Percentiles rank a stretch among this genome's conserved stretches.
Evolutionary conservation across 2,113 vertebrate species (phyloP).

Genomic region (Hystrix brachyura): DNA sequence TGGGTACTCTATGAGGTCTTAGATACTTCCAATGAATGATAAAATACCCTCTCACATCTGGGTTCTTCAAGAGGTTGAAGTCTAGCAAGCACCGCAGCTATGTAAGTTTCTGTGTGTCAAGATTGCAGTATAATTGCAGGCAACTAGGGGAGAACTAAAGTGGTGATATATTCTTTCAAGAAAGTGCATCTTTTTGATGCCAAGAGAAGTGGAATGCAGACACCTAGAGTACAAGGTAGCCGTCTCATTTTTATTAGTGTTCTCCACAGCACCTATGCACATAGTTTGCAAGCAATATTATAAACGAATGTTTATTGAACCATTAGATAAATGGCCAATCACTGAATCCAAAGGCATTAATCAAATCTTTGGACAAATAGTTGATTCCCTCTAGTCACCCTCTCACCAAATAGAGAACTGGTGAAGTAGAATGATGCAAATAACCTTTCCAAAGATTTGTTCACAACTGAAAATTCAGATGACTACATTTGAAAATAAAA

Average conservation of each 20-base stretch:
- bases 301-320: neutral
- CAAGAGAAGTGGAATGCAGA: neutral
- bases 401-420: neutral
- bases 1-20: constrained; percentile 4
- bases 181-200: neutral
- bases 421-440: neutral
- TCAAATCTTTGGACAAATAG: neutral
- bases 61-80: constrained; percentile 21
- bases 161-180: neutral
- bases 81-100: constrained; percentile 8
- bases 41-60: constrained; percentile 36
- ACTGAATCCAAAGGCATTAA: neutral
- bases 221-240: neutral
- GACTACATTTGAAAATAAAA: neutral
- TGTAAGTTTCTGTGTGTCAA: constrained; percentile 27
- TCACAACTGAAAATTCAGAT: neutral
- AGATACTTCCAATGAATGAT: neutral
- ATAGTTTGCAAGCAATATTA: neutral
- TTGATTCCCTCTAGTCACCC: neutral
- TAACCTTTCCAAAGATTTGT: neutral
- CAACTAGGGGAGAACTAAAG: neutral
- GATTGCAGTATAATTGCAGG: constrained; percentile 4
- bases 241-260: neutral
- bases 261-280: neutral
- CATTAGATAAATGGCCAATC: neutral